phyloP scores from a whole-genome alignment of 2,797 vertebrate genomes.

The Macroramphosus scolopax region DNA sequence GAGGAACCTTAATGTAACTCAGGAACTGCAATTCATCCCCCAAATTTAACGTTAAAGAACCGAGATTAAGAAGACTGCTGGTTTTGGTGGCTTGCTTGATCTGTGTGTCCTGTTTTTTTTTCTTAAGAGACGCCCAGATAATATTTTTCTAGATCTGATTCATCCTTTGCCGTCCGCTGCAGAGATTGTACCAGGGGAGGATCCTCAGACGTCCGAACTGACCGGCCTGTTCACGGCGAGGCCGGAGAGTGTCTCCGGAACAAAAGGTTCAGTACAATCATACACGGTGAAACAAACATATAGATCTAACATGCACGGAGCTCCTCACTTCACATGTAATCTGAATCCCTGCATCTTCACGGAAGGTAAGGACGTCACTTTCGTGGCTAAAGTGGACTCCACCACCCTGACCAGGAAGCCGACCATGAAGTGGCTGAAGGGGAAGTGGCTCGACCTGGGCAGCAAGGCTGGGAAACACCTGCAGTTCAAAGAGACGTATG shows the following conservation, averaged over 20 bases:
- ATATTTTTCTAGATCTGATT: constrained; percentile 19
- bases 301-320: no score
- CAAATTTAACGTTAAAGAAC: no score
- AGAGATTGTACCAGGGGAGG: constrained; percentile 67
- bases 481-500: constrained; percentile 85
- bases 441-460: constrained; percentile 89
- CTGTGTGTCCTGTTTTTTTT: constrained; percentile 19
- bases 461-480: constrained; percentile 87
- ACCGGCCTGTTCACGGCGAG: constrained; percentile 71
- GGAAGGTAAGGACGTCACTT: constrained; percentile 76
- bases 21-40: no score
- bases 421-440: constrained; percentile 88
- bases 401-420: constrained; percentile 77
- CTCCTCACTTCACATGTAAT: no score
- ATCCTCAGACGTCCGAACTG: constrained; percentile 54
- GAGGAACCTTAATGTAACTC: no score
- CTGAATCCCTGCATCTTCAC: no score
- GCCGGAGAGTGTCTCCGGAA: constrained; percentile 68
- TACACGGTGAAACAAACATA: not conserved
- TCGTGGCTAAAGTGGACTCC: constrained; percentile 81
- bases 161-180: constrained; percentile 8
- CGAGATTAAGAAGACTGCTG: constrained; percentile 3
- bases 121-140: not conserved
- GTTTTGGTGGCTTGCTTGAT: constrained; percentile 59
- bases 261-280: constrained; percentile 68